Base-by-base conservation (phyloP, 2,888 invertebrate genomes). In the Pyrochroa serraticornis region DNA sequence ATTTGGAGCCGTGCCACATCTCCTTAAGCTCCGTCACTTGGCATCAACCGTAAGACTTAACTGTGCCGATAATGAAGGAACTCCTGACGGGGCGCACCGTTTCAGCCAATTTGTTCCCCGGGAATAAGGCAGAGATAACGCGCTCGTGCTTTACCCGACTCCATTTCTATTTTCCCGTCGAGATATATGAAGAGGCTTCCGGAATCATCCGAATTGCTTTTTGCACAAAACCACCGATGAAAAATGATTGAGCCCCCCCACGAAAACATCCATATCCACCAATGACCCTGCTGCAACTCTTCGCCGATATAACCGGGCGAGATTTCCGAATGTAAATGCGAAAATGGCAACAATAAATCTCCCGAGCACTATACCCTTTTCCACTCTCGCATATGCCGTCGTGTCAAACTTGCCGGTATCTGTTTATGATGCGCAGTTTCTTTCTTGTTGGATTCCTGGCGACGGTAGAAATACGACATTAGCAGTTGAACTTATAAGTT, bases 401-500 rank as follows among this genome's bases (percentile, higher is more conserved):
- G 33, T 41, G 45, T 45, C 46, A 45, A 53, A 49, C 37, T 42
- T 54, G 7, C 30, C 45, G 12, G 13, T 55, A 50, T 47, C 58
- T 58, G 57, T 57, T 57, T 41, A 57, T 58, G 58, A 58, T 47
- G 33, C 39, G 10, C 14, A 13, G 41, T 14, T 43, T 33, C 48
- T 44, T 46, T 38, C 32, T 43, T 47, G 46, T 36, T 35, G 42
- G 35, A 53, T 30, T 38, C 10, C 10, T 36, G 9, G 13, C 47
- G 30, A 7, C 22, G 22, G 30, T 43, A n/a, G n/a, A 43, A 8
- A 12, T 31, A 43, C 36, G 22, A 37, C 37, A 60, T 60, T 65
- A 63, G 44, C 44, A 34, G 49, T 52, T 36, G 38, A 61, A 63
- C 43, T 48, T 62, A 59, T 58, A 65, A 65, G 63, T 63, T 65